phyloP scores from a whole-genome alignment of 1,140 invertebrate genomes.

The Achatina immaculata region DNA sequence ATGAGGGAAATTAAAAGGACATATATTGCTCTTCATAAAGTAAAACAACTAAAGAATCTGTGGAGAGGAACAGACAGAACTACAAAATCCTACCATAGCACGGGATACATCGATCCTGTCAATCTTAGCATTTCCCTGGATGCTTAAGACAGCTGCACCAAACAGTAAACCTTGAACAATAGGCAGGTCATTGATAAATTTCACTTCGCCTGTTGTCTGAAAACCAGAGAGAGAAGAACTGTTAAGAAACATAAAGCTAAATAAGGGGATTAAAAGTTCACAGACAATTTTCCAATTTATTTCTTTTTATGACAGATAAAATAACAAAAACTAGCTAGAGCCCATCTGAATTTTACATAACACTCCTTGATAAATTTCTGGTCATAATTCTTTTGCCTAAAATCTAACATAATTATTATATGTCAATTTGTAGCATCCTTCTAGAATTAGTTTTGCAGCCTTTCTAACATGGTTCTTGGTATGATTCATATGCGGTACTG shows the following conservation, averaged over 20 bases:
- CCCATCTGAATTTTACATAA: neutral
- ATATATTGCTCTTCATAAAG: too few relatives aligned
- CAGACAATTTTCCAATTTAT: neutral
- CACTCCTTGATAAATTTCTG: neutral
- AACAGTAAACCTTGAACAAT: conserved; percentile 64
- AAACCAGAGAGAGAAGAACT: neutral
- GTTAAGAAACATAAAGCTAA: neutral
- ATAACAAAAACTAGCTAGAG: neutral
- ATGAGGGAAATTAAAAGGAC: too few relatives aligned
- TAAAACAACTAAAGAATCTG: too few relatives aligned
- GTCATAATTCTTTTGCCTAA: neutral
- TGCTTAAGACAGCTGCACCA: conserved; percentile 69
- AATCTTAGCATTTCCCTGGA: conserved; percentile 63
- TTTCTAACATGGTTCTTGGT: too few relatives aligned
- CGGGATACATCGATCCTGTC: conserved; percentile 41
- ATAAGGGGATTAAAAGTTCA: neutral
- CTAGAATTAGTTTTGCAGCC: too few relatives aligned
- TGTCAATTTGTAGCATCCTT: too few relatives aligned
- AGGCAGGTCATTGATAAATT: conserved; percentile 70
- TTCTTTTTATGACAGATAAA: neutral
- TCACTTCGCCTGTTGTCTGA: conserved; percentile 66
- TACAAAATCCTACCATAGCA: conserved; percentile 42
- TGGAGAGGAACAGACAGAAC: too few relatives aligned
- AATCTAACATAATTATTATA: neutral
- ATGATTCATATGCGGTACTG: too few relatives aligned